Evolutionary conservation across 2,113 vertebrate species (phyloP).

Genomic region (Centropus unirufus): DNA sequence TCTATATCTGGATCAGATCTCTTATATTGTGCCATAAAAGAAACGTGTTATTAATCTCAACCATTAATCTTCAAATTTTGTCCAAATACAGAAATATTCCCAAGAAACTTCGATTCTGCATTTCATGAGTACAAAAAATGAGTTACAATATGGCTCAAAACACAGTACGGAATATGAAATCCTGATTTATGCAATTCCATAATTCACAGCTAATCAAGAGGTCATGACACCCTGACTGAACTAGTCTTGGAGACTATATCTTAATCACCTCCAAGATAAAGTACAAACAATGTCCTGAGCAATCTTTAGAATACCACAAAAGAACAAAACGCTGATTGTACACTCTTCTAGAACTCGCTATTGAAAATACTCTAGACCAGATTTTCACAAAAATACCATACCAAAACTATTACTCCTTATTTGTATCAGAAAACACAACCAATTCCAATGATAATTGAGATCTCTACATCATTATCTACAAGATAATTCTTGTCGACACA

Average conservation of each 20-base stretch:
- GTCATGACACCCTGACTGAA: background rate
- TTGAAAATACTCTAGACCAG: background rate
- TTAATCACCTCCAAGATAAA: background rate
- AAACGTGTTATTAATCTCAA: background rate
- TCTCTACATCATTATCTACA: background rate
- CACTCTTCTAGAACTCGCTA: background rate
- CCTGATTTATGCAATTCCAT: background rate
- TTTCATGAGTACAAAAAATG: background rate
- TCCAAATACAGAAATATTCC: background rate
- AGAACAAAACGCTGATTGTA: background rate
- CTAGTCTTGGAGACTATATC: background rate
- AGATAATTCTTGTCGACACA: background rate
- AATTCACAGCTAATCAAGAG: background rate
- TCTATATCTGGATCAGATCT: background rate
- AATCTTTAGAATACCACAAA: background rate
- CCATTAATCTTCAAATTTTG: background rate
- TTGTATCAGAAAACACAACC: background rate
- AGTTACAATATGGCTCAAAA: background rate
- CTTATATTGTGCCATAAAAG: background rate
- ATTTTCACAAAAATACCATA: background rate
- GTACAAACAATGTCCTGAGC: background rate
- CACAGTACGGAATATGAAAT: background rate
- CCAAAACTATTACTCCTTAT: background rate
- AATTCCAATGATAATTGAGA: background rate
- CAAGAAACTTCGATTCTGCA: background rate